Evolutionary conservation across 2,888 invertebrate species (phyloP).

Genomic region (Drosophila borborema): DNA sequence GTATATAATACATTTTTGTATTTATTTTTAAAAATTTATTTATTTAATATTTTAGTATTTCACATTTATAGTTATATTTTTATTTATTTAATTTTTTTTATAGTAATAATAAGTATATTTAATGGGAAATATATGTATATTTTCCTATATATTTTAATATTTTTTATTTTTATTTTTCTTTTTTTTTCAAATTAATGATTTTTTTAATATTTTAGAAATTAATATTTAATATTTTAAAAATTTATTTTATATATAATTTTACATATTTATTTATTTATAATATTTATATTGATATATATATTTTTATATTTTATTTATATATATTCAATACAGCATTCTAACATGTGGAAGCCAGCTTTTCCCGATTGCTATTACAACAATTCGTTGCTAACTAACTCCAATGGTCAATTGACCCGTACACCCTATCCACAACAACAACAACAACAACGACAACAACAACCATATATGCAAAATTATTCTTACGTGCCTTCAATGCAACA

Average conservation of each 20-base stretch:
- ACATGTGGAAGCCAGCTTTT: constrained; percentile 1
- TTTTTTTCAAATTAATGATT: too few species aligned
- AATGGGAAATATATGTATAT: too few species aligned
- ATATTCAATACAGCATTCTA: not conserved
- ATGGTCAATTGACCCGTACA: not conserved
- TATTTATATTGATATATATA: not conserved
- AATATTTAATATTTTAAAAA: not conserved
- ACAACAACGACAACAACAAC: not conserved
- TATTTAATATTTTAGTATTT: not conserved
- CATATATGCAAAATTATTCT: not conserved
- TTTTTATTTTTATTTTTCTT: too few species aligned
- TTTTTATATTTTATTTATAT: not conserved
- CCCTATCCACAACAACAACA: not conserved
- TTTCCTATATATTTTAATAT: too few species aligned
- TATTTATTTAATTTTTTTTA: not conserved
- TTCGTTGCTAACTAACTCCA: not conserved
- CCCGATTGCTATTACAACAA: constrained; percentile 11
- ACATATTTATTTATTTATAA: too few species aligned
- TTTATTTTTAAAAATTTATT: too few species aligned
- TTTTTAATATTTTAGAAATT: not conserved
- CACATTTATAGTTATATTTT: too few species aligned
- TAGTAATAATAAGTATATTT: too few species aligned
- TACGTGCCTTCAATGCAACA: constrained; percentile 19
- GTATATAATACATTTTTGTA: too few species aligned
- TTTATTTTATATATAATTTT: not conserved